These are phyloP conservation scores for Drosophila mauritiana DNA, from an alignment of 1,140 invertebrate species.

Conservation along the genomic window DNA sequence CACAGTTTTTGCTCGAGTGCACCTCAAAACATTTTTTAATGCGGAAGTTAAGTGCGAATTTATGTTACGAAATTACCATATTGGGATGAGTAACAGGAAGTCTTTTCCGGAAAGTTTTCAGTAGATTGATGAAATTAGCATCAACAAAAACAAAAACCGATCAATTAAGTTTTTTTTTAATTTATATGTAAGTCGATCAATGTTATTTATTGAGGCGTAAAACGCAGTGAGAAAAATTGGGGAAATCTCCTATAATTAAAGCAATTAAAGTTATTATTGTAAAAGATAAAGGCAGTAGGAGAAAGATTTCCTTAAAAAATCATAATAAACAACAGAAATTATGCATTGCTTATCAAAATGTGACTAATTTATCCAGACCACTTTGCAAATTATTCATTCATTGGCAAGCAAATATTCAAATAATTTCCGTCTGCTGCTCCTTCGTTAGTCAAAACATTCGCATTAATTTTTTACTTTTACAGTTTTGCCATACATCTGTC, in stretches of 20 bases:
- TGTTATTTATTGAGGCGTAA: not conserved
- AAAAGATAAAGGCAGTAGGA: too few species aligned
- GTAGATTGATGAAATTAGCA: slow-evolving; percentile 13
- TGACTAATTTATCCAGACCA: slow-evolving; percentile 10
- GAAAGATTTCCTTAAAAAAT: not conserved
- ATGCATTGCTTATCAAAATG: not conserved
- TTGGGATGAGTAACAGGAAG: slow-evolving; percentile 25
- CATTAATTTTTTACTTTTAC: slow-evolving; percentile 19
- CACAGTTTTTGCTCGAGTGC: slow-evolving; percentile 21
- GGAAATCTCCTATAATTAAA: too few species aligned
- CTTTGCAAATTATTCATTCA: slow-evolving; percentile 24
- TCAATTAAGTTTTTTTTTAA: not conserved
- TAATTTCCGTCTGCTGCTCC: slow-evolving; percentile 16
- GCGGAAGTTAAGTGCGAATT: slow-evolving; percentile 38
- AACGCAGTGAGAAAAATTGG: not conserved
- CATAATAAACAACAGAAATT: not conserved
- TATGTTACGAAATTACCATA: slow-evolving; percentile 37
- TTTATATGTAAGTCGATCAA: not conserved
- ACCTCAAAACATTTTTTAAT: slow-evolving; percentile 23
- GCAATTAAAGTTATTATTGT: not conserved
- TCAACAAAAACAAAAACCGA: slow-evolving; percentile 1
- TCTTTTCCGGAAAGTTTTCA: slow-evolving; percentile 1
- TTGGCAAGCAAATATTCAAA: slow-evolving; percentile 23
- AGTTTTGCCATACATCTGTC: slow-evolving; percentile 12
- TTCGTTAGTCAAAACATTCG: slow-evolving; percentile 24